Evolutionary conservation across 2,888 invertebrate species (phyloP).

Genomic region (Neelides folsomi): DNA sequence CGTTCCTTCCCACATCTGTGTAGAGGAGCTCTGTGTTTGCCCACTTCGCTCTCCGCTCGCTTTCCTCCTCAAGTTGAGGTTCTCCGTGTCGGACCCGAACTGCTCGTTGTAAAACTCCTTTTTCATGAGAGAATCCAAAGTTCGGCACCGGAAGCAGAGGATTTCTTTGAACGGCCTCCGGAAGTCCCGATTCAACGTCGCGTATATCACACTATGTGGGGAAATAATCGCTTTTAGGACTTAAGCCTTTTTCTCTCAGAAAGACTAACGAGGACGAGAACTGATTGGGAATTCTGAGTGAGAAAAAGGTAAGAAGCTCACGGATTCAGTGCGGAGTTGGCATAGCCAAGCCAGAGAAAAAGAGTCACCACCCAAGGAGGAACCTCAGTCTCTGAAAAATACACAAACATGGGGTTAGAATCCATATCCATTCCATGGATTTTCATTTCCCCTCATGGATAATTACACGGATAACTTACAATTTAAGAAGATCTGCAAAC

Average conservation of each 20-base stretch:
- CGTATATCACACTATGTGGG: too few relatives aligned
- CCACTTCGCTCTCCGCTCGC: background rate
- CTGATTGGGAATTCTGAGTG: too few relatives aligned
- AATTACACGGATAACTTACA: background rate
- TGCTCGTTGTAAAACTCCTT: slow-evolving; percentile 86
- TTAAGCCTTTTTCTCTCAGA: too few relatives aligned
- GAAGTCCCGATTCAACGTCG: slow-evolving; percentile 82
- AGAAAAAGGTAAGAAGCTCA: too few relatives aligned
- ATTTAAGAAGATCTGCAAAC: too few relatives aligned
- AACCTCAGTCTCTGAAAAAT: slow-evolving; percentile 37
- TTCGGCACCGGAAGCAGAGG: slow-evolving; percentile 76
- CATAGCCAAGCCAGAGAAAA: slow-evolving; percentile 85
- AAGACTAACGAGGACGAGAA: too few relatives aligned
- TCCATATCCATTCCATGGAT: background rate
- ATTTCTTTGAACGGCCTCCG: slow-evolving; percentile 92
- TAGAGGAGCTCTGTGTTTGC: too few relatives aligned
- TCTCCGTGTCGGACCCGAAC: slow-evolving; percentile 58
- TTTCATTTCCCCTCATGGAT: background rate
- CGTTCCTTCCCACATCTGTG: too few relatives aligned
- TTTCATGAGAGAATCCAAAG: slow-evolving; percentile 82
- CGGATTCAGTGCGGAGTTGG: slow-evolving; percentile 88
- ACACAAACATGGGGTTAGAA: too few relatives aligned
- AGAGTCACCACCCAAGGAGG: slow-evolving; percentile 65
- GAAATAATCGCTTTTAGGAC: too few relatives aligned
- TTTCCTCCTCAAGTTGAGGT: slow-evolving; percentile 5